Conservation (phyloP, 1,140 invertebrate genomes). For the Lanistes nyassanus region DNA sequence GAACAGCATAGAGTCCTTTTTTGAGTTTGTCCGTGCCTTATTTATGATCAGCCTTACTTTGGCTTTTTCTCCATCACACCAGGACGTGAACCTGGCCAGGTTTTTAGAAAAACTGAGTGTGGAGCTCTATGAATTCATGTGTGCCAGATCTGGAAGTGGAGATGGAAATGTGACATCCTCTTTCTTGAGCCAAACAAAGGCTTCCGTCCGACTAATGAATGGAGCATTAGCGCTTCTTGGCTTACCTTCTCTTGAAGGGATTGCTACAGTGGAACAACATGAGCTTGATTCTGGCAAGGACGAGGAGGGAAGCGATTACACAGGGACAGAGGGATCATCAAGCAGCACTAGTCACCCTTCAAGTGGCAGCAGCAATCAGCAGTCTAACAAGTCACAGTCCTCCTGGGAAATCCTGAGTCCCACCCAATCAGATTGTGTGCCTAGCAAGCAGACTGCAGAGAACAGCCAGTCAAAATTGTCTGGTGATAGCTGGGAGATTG, state of each 20-base stretch:
- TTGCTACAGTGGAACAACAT: not conserved
- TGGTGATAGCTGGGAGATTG: not conserved
- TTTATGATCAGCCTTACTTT: slow-evolving; percentile 28
- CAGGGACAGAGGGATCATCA: too few relatives aligned
- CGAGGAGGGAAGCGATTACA: slow-evolving; percentile 4
- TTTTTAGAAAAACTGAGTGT: slow-evolving; percentile 27
- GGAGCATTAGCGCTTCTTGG: slow-evolving; percentile 12
- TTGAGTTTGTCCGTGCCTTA: slow-evolving; percentile 25
- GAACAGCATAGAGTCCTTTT: slow-evolving; percentile 18
- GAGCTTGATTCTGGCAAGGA: not conserved
- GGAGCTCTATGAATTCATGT: slow-evolving; percentile 20
- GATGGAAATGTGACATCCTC: not conserved
- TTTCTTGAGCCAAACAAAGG: not conserved
- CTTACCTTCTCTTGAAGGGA: slow-evolving; percentile 11
- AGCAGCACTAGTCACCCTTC: too few relatives aligned
- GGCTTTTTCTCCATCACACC: slow-evolving; percentile 10
- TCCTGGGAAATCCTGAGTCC: too few relatives aligned
- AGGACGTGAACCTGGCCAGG: slow-evolving; percentile 19
- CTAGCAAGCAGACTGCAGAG: too few relatives aligned
- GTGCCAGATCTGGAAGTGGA: not conserved
- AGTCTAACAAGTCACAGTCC: too few relatives aligned
- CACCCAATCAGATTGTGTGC: too few relatives aligned
- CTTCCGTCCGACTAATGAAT: slow-evolving; percentile 16
- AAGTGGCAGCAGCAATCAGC: too few relatives aligned
- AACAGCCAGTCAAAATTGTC: not conserved